Conservation (phyloP, 2,888 invertebrate species). For the Hydrotaea diabolus region DNA sequence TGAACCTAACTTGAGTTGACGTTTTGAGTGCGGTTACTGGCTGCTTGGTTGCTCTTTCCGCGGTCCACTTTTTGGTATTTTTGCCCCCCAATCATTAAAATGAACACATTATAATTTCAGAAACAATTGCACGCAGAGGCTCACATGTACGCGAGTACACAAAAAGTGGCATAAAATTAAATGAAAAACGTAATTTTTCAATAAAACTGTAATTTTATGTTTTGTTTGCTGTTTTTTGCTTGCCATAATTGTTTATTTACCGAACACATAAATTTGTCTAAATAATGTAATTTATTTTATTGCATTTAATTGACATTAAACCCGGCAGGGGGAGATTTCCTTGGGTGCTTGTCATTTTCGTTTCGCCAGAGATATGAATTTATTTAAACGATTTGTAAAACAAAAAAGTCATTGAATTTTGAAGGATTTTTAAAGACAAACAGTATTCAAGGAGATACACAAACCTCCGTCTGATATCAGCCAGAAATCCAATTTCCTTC, state of each 20-base stretch:
- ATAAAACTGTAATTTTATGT: conserved; percentile 66
- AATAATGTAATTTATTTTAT: conserved; percentile 36
- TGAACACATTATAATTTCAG: conserved; percentile 63
- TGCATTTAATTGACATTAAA: conserved; percentile 7
- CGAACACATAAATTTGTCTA: conserved; percentile 17
- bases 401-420: too few relatives aligned
- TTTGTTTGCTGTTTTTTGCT: too few relatives aligned
- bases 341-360: neutral
- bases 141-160: conserved; percentile 3
- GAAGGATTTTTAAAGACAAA: too few relatives aligned
- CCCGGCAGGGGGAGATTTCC: neutral
- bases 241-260: conserved; percentile 14
- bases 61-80: neutral
- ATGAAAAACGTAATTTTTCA: conserved; percentile 59
- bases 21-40: neutral
- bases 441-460: too few relatives aligned
- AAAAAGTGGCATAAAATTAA: neutral
- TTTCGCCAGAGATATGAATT: neutral
- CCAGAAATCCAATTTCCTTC: too few relatives aligned
- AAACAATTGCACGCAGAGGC: conserved; percentile 11
- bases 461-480: too few relatives aligned
- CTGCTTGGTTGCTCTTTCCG: conserved; percentile 1
- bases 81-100: conserved; percentile 48
- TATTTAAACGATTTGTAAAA: too few relatives aligned
- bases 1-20: neutral